Evolutionary conservation across 2,797 vertebrate genomes (phyloP).

Genomic region (Parotocinclus haroldoi): DNA sequence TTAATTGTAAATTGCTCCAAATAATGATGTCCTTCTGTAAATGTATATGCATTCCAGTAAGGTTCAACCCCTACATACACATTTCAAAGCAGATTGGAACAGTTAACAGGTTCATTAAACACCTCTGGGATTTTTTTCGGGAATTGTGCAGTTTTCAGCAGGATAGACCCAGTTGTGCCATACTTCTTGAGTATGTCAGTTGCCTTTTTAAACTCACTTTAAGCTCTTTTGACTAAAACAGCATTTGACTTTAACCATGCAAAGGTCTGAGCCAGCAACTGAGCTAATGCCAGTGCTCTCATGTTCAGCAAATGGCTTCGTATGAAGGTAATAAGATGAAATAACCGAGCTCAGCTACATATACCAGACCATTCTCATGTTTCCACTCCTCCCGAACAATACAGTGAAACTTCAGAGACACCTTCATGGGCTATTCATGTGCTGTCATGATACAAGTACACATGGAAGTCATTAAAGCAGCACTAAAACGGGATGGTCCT

Average conservation of each 20-base stretch:
- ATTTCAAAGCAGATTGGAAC: too few relatives aligned
- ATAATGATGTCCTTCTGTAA: too few relatives aligned
- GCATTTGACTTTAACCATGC: too few relatives aligned
- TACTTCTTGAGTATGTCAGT: too few relatives aligned
- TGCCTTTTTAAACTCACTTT: too few relatives aligned
- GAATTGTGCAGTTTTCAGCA: too few relatives aligned
- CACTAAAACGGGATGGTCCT: constrained; percentile 39
- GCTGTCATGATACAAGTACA: constrained; percentile 52
- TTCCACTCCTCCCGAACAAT: background rate
- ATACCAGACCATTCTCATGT: background rate
- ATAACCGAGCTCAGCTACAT: constrained; percentile 33
- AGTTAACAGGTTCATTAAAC: too few relatives aligned
- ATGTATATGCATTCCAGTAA: too few relatives aligned
- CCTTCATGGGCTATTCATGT: constrained; percentile 35
- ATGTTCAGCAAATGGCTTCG: constrained; percentile 18
- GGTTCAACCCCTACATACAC: too few relatives aligned
- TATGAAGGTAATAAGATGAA: constrained; percentile 33
- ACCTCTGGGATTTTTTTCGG: too few relatives aligned
- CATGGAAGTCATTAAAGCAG: constrained; percentile 52
- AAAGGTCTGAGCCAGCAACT: background rate
- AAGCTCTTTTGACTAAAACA: background rate
- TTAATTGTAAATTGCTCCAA: too few relatives aligned
- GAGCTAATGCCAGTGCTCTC: background rate
- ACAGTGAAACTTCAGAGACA: constrained; percentile 51
- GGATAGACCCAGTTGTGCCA: too few relatives aligned